Evolutionary conservation across 2,113 vertebrate genomes (phyloP).

Genomic region (Taxidea taxus): DNA sequence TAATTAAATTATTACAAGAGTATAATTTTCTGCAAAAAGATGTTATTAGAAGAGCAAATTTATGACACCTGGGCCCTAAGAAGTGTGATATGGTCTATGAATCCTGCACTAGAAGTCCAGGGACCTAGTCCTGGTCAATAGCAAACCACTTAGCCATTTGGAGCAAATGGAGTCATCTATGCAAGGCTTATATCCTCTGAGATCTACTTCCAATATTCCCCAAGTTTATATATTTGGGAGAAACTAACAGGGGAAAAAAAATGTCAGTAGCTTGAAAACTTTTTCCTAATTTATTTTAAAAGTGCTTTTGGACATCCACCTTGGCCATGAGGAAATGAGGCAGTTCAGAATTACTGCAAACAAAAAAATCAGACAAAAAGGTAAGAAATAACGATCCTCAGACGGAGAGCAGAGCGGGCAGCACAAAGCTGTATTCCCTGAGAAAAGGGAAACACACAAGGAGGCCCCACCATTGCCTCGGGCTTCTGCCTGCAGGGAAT

Average conservation of each 20-base stretch:
- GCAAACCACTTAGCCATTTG: not conserved
- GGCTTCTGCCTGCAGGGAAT: not conserved
- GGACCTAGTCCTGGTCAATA: not conserved
- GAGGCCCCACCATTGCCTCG: rapidly evolving
- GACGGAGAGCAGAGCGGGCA: not conserved
- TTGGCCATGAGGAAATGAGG: not conserved
- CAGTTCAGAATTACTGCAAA: not conserved
- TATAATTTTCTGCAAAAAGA: not conserved
- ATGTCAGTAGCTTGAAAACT: not conserved
- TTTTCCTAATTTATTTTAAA: not conserved
- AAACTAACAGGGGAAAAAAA: not conserved
- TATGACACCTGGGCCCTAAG: not conserved
- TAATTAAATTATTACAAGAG: not conserved
- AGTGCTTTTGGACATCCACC: not conserved
- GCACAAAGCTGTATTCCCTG: not conserved
- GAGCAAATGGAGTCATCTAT: not conserved
- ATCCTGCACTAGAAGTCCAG: not conserved
- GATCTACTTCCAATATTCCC: not conserved
- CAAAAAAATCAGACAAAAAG: not conserved
- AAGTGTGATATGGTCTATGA: not conserved
- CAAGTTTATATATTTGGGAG: not conserved
- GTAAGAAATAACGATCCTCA: not conserved
- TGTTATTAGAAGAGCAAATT: not conserved
- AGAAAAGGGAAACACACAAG: not conserved
- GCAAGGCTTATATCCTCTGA: not conserved